Evolutionary conservation across 1,140 invertebrate species (phyloP), one percentile per base, ranked within the genome.

Genomic region (Stenopsyche tienmushanensis): DNA sequence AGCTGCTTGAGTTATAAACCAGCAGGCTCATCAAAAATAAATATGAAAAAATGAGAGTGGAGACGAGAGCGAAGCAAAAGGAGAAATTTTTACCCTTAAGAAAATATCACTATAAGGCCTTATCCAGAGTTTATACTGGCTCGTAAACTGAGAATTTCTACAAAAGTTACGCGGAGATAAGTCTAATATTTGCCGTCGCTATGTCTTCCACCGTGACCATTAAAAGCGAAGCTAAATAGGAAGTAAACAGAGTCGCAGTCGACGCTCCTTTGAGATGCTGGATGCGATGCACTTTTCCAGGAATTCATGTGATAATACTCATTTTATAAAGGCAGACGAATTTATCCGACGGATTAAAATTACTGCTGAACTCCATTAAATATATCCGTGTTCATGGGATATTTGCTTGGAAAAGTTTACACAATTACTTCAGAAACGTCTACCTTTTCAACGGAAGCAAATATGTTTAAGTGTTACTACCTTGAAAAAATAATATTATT

Each of bases 161-260:
- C n/a, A n/a, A n/a, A n/a, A n/a, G n/a, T n/a, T n/a, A n/a, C n/a
- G 54, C 54, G 54, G 20, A 57, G 54, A 57, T 57, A 57, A 57
- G 34, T 57, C 41, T 44, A 57, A 57, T 57, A 57, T 57, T 57
- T 57, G 54, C 44, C 44, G 15, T 42, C 13, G 54, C 54, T 41
- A 3, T n/a, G n/a, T n/a, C n/a, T n/a, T n/a, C n/a, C n/a, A n/a
- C n/a, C 20, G 54, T 21, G 24, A 41, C 41, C 41, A 57, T 57
- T 57, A 44, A 57, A 41, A 57, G 54, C 44, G 41, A 42, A 21
- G 34, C 41, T 57, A 57, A 57, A 57, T 41, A 57, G 44, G 21
- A 41, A 20, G 25, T 29, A 25, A 54, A 29, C n/a, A 54, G n/a
- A n/a, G 52, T 34, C 39, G 52, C 25, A 15, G 25, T 54, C 52